Base-by-base conservation (phyloP, 2,113 vertebrate species). In the Grallaria varia region DNA sequence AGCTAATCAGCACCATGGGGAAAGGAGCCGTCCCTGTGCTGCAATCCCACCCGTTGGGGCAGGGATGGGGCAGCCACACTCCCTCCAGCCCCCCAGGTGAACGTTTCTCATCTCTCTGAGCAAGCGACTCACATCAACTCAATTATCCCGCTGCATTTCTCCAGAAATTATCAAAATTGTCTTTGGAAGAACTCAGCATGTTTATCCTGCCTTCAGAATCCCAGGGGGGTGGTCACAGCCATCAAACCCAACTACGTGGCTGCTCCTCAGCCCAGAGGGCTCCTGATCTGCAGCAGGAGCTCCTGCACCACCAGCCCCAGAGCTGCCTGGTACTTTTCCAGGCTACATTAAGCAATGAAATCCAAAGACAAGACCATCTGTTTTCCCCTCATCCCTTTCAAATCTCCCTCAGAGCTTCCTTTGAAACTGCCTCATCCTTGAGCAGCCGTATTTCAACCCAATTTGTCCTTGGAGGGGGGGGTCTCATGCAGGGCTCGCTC, bases 1-100 rank as follows among this genome's bases (percentile, higher is more conserved):
- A 86, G 72, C 90, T 95, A 94, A 96, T 93, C 93, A 95, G 93
- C 95, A 92, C 92, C 64, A 30, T 16, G 83, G 96, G 95, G 95
- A 93, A 90, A 93, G 10, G 33, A 84, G 89, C 73, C 52, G 37
- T 67, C 88, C 87, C 81, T 40, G 59, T 22, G 4, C 84, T 5
- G 90, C 92, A 64, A 35, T 35, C 40, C n/a, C 89, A 68, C 42
- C 81, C 33, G 17, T 5, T 5, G 3, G 14, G 68, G 84, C 44
- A 3, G 33, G 69, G 90, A 63, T 19, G 79, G 82, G 77, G 93
- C 83, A 45, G 53, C 25, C 76, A 45, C 15, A 0, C 66, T 55
- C 84, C 71, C 84, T 69, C 17, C 25, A 74, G 59, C 88, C 84
- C 84, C 90, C 64, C 60, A 56, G 83, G 83, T 75, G 92, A 80